These are phyloP conservation scores for Sparidentex hasta DNA, from an alignment of 2,797 vertebrate species.

Conservation along the genomic window DNA sequence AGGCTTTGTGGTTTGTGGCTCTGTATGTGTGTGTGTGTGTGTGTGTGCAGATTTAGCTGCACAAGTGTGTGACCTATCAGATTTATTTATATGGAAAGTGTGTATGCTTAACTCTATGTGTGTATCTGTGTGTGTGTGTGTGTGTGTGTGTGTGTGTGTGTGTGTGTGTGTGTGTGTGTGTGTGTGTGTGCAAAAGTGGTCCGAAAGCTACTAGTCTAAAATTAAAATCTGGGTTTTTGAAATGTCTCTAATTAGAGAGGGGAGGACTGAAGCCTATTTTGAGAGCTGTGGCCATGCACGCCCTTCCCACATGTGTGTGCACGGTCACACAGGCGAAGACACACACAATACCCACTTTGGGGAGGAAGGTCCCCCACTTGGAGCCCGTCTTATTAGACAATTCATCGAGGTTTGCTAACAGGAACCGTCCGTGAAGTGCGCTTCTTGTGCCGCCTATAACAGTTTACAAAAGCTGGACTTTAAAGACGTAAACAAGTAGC, in stretches of 20 bases:
- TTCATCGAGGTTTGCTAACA: constrained; percentile 49
- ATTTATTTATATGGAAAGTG: constrained; percentile 80
- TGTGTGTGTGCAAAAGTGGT: constrained; percentile 53
- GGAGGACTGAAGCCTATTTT: constrained; percentile 85
- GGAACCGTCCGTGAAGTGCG: constrained; percentile 37
- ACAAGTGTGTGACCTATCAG: constrained; percentile 76
- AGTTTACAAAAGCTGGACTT: constrained; percentile 61
- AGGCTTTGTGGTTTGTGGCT: constrained; percentile 79
- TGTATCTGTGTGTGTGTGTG: constrained; percentile 23
- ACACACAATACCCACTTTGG: constrained; percentile 40
- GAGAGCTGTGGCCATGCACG: constrained; percentile 84
- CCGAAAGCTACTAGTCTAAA: constrained; percentile 86
- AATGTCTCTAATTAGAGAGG: constrained; percentile 90
- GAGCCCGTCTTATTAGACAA: constrained; percentile 61
- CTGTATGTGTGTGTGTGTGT: constrained; percentile 58
- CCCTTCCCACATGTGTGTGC: constrained; percentile 82
- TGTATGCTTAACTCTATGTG: constrained; percentile 64
- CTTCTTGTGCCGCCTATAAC: constrained; percentile 37
- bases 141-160: constrained; percentile 37
- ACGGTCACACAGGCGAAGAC: constrained; percentile 43
- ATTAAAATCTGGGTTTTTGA: constrained; percentile 89
- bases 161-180: constrained; percentile 39
- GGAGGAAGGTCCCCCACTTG: constrained; percentile 52
- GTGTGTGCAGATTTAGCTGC: constrained; percentile 56
- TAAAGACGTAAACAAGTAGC: constrained; percentile 68